phyloP scores from a whole-genome alignment of 2,797 vertebrate species.

The Anas acuta region DNA sequence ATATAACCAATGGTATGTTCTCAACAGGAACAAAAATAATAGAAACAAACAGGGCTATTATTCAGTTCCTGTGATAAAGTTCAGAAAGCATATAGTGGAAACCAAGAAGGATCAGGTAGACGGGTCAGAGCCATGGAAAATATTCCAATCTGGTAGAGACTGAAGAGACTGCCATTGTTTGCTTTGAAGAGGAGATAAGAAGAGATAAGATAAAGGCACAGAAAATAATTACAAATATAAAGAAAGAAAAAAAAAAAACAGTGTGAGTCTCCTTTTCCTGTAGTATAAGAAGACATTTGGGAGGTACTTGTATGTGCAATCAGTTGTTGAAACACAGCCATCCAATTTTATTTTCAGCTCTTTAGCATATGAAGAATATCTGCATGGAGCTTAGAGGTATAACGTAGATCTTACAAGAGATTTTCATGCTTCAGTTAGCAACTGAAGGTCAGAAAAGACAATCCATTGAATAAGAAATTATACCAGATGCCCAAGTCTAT shows the following conservation, averaged over 20 bases:
- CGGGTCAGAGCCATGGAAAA: not conserved
- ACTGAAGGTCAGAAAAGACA: not conserved
- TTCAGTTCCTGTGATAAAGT: not conserved
- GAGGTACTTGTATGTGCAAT: not conserved
- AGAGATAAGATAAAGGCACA: not conserved
- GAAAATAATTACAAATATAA: not conserved
- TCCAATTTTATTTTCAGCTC: not conserved
- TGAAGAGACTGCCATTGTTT: not conserved
- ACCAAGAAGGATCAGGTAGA: not conserved
- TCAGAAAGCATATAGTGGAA: not conserved
- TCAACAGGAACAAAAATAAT: not conserved
- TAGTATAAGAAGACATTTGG: not conserved
- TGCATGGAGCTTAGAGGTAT: not conserved
- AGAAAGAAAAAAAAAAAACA: slow-evolving; percentile 24
- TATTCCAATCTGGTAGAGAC: not conserved
- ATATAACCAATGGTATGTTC: not conserved
- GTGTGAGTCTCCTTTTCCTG: not conserved
- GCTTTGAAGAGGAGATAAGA: slow-evolving; percentile 20
- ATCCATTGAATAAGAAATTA: not conserved
- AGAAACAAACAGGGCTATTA: not conserved
- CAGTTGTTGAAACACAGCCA: not conserved
- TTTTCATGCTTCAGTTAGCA: not conserved
- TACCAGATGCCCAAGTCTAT: not conserved
- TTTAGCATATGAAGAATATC: not conserved
- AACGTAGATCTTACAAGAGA: not conserved